phyloP scores from a whole-genome alignment of 2,797 vertebrate genomes.

The Prionace glauca region DNA sequence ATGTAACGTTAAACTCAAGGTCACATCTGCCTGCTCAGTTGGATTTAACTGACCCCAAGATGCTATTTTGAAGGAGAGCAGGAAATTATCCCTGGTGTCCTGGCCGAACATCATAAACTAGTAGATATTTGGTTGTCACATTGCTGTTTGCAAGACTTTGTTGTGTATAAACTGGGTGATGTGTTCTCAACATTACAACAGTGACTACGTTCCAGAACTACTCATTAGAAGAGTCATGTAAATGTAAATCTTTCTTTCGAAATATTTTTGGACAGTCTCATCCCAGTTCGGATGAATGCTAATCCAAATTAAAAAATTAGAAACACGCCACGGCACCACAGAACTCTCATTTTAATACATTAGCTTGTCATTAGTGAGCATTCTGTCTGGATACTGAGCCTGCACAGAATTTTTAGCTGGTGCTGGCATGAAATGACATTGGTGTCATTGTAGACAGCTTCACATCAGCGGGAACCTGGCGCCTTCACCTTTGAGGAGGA shows the following conservation, averaged over 20 bases:
- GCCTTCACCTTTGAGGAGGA: no score
- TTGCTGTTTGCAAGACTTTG: neutral
- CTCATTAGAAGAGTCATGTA: neutral
- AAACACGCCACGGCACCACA: no score
- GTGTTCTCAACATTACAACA: neutral
- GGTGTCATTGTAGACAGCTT: no score
- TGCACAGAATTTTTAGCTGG: no score
- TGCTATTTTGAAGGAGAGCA: neutral
- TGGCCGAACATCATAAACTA: neutral
- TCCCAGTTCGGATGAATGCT: neutral
- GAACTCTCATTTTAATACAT: no score
- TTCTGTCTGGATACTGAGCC: no score
- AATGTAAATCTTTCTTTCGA: neutral
- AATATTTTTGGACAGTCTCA: neutral
- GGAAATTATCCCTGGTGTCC: neutral
- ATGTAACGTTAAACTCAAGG: no score
- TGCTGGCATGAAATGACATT: no score
- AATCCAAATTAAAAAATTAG: neutral
- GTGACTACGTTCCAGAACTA: neutral
- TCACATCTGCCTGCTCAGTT: neutral
- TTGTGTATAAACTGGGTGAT: neutral
- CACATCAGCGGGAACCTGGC: no score
- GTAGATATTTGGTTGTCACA: neutral
- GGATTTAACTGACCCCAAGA: neutral
- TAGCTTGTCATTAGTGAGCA: no score